These are phyloP conservation scores for Hydropsyche betteni DNA, from an alignment of 2,888 invertebrate genomes.

Conservation along the genomic window DNA sequence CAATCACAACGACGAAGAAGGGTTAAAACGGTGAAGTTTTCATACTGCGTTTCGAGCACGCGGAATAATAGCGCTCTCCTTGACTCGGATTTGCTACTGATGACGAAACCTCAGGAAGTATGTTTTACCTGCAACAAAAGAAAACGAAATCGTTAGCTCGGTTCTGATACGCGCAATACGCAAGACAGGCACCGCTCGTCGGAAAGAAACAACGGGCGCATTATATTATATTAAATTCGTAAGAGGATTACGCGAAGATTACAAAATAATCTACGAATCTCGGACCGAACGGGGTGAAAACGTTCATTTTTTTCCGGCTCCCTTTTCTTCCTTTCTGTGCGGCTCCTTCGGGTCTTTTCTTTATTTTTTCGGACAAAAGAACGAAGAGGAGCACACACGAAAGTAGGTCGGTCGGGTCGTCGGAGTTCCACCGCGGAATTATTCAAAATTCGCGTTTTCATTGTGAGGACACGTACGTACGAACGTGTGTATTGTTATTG, in stretches of 20 bases:
- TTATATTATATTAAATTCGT: no score
- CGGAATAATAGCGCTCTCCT: constrained; percentile 17
- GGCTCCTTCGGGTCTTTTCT: no score
- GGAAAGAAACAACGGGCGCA: no score
- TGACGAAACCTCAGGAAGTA: constrained; percentile 27
- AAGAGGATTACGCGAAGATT: no score
- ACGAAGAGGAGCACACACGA: neutral
- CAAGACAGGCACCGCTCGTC: no score
- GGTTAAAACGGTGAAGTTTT: no score
- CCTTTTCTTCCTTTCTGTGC: no score
- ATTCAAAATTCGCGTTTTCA: constrained; percentile 27
- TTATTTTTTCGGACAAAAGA: constrained; percentile 8
- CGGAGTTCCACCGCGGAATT: constrained; percentile 14
- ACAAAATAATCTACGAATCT: constrained; percentile 1
- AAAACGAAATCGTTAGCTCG: constrained; percentile 19
- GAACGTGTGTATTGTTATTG: neutral
- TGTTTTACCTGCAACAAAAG: constrained; percentile 24
- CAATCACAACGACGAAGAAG: no score
- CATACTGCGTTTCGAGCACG: neutral
- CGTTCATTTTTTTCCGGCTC: neutral
- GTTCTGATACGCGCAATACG: neutral
- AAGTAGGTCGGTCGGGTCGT: constrained; percentile 10
- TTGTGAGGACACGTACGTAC: neutral
- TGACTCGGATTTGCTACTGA: constrained; percentile 11
- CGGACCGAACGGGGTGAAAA: neutral